phyloP scores from a whole-genome alignment of 2,888 invertebrate genomes.

The Automeris io region DNA sequence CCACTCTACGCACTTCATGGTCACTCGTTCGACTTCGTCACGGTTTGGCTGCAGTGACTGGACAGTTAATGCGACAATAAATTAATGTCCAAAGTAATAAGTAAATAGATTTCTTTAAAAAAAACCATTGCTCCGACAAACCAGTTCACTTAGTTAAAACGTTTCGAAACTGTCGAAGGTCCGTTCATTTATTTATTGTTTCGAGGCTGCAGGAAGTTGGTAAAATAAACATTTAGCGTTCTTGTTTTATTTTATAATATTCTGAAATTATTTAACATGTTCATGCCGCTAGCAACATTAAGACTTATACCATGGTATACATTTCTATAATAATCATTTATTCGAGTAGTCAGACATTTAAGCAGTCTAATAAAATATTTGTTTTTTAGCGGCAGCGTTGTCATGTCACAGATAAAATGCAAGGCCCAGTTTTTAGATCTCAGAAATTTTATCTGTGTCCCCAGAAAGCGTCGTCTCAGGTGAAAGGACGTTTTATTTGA shows the following conservation, averaged over 20 bases:
- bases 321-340: no score
- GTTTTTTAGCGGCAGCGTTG: no score
- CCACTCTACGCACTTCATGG: slow-evolving; percentile 74
- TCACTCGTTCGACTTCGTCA: slow-evolving; percentile 72
- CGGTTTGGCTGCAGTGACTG: slow-evolving; percentile 67
- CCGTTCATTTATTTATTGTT: slow-evolving; percentile 10
- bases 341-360: no score
- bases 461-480: slow-evolving; percentile 34
- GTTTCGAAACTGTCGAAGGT: slow-evolving; percentile 26
- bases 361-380: no score
- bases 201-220: slow-evolving; percentile 9
- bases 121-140: slow-evolving; percentile 26
- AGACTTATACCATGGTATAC: no score
- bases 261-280: no score
- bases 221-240: no score
- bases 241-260: slow-evolving; percentile 1
- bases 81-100: slow-evolving; percentile 63
- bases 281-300: no score
- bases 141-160: slow-evolving; percentile 24
- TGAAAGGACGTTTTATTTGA: slow-evolving; percentile 62
- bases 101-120: slow-evolving; percentile 47
- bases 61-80: slow-evolving; percentile 64
- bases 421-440: no score
- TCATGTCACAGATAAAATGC: no score
- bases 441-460: background rate